Evolutionary conservation across 2,113 vertebrate species (phyloP).

Genomic region (Scartelaos histophorus): DNA sequence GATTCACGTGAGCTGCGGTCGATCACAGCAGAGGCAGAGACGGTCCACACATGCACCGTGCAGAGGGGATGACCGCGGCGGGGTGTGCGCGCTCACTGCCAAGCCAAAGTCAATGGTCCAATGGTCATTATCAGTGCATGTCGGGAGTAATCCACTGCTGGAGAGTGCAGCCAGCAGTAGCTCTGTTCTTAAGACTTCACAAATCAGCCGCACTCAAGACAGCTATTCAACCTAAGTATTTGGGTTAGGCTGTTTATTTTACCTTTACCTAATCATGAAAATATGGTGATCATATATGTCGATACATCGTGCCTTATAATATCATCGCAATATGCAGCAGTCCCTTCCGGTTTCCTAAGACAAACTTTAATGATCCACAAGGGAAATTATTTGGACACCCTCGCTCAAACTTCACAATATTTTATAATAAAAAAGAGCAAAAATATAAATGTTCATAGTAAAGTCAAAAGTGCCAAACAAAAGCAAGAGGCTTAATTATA

Average conservation of each 20-base stretch:
- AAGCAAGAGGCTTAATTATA: no score
- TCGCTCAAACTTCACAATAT: no score
- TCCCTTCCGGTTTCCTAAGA: background rate
- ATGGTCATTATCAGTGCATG: slow-evolving; percentile 62
- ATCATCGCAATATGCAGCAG: no score
- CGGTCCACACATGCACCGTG: slow-evolving; percentile 54
- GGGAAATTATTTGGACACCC: no score
- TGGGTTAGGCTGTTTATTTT: no score
- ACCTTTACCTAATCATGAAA: no score
- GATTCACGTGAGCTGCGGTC: slow-evolving; percentile 36
- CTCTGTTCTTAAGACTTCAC: slow-evolving; percentile 29
- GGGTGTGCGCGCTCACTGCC: slow-evolving; percentile 64
- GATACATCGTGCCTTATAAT: no score
- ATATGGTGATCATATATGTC: no score
- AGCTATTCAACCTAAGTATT: background rate
- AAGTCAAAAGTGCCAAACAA: no score
- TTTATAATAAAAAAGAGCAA: no score
- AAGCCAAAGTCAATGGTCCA: slow-evolving; percentile 49
- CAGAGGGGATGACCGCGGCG: slow-evolving; percentile 56
- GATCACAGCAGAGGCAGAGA: slow-evolving; percentile 55
- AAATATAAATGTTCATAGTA: no score
- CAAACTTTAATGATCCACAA: no score
- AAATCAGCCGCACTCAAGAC: slow-evolving; percentile 22
- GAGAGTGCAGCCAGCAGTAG: slow-evolving; percentile 50
- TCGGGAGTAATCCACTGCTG: slow-evolving; percentile 54